Conservation (phyloP, 2,113 vertebrate genomes). For the pig (Sus scrofa) region T2T-Sscrofa CM000820.6:135877001-135877500, state of each 20-base stretch:
- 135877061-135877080: too few species aligned
- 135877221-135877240: background rate
- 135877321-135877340: background rate
- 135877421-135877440: background rate
- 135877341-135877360: background rate
- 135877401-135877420: background rate
- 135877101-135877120: too few species aligned
- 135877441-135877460: background rate
- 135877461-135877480: background rate
- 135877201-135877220: background rate
- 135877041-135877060: too few species aligned
- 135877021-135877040: too few species aligned
- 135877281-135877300: background rate
- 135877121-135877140: too few species aligned
- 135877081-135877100: too few species aligned
- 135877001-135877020: too few species aligned
- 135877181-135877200: slow-evolving; percentile 11
- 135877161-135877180: too few species aligned
- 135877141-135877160: too few species aligned
- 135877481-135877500: slow-evolving; percentile 26
- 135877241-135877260: background rate
- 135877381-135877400: slow-evolving; percentile 20
- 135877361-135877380: slow-evolving; percentile 5
- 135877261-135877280: background rate
- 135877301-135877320: background rate